Evolutionary conservation across 2,888 invertebrate species (phyloP).

Genomic region (Homarus gammarus): DNA sequence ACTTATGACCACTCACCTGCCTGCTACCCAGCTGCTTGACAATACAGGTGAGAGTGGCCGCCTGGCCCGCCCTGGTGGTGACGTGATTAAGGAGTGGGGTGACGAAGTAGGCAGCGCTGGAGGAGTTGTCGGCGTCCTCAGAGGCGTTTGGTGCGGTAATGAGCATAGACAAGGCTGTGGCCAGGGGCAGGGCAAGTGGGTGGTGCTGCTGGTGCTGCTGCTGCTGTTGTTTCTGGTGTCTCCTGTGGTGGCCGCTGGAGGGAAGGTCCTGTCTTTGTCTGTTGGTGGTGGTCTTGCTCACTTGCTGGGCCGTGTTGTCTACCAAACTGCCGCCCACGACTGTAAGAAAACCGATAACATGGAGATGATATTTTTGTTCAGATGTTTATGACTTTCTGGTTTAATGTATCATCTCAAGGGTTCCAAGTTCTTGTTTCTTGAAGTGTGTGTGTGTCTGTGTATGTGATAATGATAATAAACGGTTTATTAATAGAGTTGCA

Average conservation of each 20-base stretch:
- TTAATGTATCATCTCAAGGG: too few relatives aligned
- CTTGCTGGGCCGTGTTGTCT: not conserved
- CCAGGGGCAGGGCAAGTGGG: not conserved
- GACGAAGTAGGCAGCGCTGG: conserved; percentile 43
- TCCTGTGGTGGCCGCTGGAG: not conserved
- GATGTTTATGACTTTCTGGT: too few relatives aligned
- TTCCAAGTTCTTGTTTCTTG: too few relatives aligned
- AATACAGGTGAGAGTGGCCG: conserved; percentile 69
- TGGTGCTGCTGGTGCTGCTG: not conserved
- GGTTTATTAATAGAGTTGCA: too few relatives aligned
- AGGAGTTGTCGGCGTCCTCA: conserved; percentile 6
- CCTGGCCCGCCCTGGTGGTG: conserved; percentile 67
- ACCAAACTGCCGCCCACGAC: not conserved
- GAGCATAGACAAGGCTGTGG: not conserved
- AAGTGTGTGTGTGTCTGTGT: too few relatives aligned
- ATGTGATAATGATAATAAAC: too few relatives aligned
- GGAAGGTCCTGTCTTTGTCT: not conserved
- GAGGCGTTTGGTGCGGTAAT: not conserved
- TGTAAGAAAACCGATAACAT: too few relatives aligned
- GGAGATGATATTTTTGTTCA: too few relatives aligned
- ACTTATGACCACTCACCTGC: conserved; percentile 44
- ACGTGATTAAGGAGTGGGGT: conserved; percentile 42
- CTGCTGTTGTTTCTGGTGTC: not conserved
- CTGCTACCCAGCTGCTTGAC: conserved; percentile 69
- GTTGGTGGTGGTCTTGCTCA: not conserved